phyloP scores from a whole-genome alignment of 2,888 invertebrate genomes.

The Mesochorus sp. region DNA sequence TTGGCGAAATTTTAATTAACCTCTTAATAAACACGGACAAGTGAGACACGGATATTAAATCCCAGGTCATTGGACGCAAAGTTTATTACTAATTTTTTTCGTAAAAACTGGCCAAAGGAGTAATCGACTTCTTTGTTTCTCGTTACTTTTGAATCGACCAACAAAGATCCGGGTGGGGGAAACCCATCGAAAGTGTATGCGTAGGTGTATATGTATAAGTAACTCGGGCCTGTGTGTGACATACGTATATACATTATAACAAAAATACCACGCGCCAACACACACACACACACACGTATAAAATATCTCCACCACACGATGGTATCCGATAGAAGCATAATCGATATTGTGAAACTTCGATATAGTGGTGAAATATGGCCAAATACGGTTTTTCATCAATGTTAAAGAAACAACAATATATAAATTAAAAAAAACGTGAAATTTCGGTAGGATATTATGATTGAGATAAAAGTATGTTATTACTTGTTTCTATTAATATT shows the following conservation, averaged over 20 bases:
- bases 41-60: no score
- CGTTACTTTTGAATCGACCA: no score
- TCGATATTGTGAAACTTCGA: constrained; percentile 71
- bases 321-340: constrained; percentile 65
- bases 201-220: constrained; percentile 23
- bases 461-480: constrained; percentile 85
- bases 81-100: no score
- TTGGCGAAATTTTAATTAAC: no score
- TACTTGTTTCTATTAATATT: constrained; percentile 87
- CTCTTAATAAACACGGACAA: no score
- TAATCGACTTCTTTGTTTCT: no score
- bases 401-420: constrained; percentile 52
- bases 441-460: constrained; percentile 81
- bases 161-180: neutral
- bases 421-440: constrained; percentile 52
- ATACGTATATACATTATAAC: neutral
- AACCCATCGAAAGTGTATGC: constrained; percentile 10
- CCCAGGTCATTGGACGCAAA: no score
- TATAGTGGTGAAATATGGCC: constrained; percentile 66
- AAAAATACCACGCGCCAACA: constrained; percentile 14
- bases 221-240: constrained; percentile 4
- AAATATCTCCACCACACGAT: constrained; percentile 18
- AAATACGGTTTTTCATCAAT: constrained; percentile 62
- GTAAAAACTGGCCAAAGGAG: no score
- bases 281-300: constrained; percentile 15